A percentile compares a stretch with the other conserved stretches of the same genome.
These are phyloP conservation scores for Gyps fulvus DNA, from an alignment of 2,113 vertebrate genomes.

Conservation along the genomic window DNA sequence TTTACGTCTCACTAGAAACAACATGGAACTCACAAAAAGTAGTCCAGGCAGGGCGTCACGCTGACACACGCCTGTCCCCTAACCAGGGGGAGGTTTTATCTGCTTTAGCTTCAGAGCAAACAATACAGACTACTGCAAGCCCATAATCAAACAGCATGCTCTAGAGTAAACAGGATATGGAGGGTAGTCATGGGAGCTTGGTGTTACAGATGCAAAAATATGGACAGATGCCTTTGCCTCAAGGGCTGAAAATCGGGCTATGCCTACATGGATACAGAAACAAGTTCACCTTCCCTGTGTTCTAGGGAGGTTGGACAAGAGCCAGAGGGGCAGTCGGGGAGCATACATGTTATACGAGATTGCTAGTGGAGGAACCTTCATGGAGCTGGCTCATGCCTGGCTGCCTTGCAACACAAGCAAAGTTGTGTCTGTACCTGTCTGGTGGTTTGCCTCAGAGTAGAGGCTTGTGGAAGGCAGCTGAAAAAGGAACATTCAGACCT, in stretches of 20 bases:
- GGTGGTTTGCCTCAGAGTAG: background rate
- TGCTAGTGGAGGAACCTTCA: background rate
- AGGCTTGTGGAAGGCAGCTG: background rate
- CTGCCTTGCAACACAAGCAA: background rate
- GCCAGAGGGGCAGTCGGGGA: background rate
- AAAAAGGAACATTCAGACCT: background rate
- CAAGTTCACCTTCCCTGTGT: background rate
- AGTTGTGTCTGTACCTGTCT: no score
- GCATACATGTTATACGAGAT: background rate
- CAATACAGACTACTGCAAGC: background rate
- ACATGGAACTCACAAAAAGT: background rate
- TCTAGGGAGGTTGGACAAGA: background rate
- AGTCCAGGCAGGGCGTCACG: fast-evolving
- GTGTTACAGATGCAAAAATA: background rate
- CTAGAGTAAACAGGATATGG: background rate
- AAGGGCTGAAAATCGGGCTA: background rate
- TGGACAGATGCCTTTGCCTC: background rate
- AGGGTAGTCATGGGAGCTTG: background rate
- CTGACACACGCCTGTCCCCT: background rate
- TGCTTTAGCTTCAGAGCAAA: background rate
- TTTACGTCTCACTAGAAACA: background rate
- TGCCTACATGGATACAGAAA: background rate
- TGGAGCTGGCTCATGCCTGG: background rate
- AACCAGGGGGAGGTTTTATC: background rate
- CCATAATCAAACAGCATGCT: background rate